These are phyloP conservation scores for Aurelia aurita DNA, from an alignment of 30 jellyfish, hydroid and myxozoan species.

Conservation along the genomic window DNA sequence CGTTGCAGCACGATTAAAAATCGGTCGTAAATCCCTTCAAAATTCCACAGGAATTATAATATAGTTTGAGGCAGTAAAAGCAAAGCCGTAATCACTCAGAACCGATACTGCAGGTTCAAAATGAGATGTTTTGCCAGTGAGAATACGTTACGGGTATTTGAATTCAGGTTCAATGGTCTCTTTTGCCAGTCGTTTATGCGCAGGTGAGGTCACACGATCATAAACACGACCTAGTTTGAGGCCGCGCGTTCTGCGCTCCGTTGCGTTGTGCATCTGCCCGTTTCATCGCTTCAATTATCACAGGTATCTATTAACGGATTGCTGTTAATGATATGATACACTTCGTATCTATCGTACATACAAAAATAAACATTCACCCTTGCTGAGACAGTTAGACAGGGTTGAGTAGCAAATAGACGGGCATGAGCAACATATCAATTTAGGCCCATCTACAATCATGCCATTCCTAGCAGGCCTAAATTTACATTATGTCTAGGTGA, in stretches of 20 bases:
- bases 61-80: slow-evolving; percentile 10
- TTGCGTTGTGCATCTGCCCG: slow-evolving; percentile 62
- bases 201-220: slow-evolving; percentile 67
- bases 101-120: slow-evolving; percentile 45
- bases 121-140: slow-evolving; percentile 57
- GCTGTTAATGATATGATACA: not conserved
- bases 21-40: not conserved
- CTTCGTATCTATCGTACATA: too few relatives aligned
- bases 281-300: slow-evolving; percentile 46
- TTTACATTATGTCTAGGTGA: too few relatives aligned
- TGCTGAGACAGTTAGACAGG: too few relatives aligned
- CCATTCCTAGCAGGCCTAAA: too few relatives aligned
- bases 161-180: slow-evolving; percentile 52
- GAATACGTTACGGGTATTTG: slow-evolving; percentile 56
- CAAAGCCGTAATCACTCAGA: slow-evolving; percentile 33
- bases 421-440: too few relatives aligned
- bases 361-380: too few relatives aligned
- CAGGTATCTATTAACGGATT: not conserved
- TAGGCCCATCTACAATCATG: too few relatives aligned
- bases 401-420: too few relatives aligned
- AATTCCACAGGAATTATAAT: slow-evolving; percentile 24
- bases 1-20: slow-evolving; percentile 45
- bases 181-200: slow-evolving; percentile 20
- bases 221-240: slow-evolving; percentile 53
- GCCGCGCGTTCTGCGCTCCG: slow-evolving; percentile 36